A percentile compares a stretch with the other conserved stretches of the same genome.
phyloP scores from a whole-genome alignment of 2,888 invertebrate genomes.

The Drosophila quinaria region DNA sequence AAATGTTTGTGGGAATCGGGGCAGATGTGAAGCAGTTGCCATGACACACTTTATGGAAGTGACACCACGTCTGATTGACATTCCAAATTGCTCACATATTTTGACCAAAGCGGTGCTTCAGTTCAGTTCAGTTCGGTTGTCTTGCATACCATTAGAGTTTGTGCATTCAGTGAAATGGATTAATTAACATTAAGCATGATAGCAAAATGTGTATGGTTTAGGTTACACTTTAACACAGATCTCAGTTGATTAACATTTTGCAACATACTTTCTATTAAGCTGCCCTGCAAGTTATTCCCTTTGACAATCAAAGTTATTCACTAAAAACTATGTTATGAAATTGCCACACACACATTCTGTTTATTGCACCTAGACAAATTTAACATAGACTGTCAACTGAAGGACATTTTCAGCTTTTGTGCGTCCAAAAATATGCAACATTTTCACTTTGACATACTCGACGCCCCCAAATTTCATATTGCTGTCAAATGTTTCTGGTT shows the following conservation, averaged over 20 bases:
- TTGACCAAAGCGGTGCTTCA: background rate
- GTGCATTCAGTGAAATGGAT: constrained; percentile 9
- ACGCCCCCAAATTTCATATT: constrained; percentile 53
- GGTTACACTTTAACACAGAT: background rate
- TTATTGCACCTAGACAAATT: constrained; percentile 16
- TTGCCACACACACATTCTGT: background rate
- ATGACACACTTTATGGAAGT: constrained; percentile 21
- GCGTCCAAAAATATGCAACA: constrained; percentile 47
- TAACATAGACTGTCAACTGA: constrained; percentile 4
- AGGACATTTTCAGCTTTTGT: constrained; percentile 7
- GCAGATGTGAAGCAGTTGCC: constrained; percentile 13
- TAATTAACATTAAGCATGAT: constrained; percentile 20
- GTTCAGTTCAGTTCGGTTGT: constrained; percentile 1
- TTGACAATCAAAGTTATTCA: background rate
- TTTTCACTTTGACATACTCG: constrained; percentile 63
- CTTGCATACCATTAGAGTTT: background rate
- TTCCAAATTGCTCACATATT: constrained; percentile 22
- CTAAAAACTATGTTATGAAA: constrained; percentile 6
- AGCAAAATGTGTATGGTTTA: background rate
- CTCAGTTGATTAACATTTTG: background rate
- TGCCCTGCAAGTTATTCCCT: background rate
- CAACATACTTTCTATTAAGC: background rate
- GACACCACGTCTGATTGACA: constrained; percentile 20
- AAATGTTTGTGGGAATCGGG: background rate
- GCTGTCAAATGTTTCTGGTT: constrained; percentile 39